Base-by-base conservation (phyloP, 2,888 invertebrate species). In the Patella caerulea region DNA sequence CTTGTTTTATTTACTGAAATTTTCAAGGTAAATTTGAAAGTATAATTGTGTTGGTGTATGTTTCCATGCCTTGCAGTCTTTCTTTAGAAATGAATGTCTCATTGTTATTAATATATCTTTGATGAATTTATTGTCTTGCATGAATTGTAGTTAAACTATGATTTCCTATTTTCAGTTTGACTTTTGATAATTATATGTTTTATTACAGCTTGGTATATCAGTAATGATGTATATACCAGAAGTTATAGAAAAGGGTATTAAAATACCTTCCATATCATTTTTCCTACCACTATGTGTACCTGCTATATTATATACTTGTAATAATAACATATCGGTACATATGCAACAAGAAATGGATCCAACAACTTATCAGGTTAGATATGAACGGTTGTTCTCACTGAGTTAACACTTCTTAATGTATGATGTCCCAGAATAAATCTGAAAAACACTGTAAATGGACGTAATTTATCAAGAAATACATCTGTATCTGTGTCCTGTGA, bases 301-400 rank as follows among this genome's bases (percentile, higher is more conserved):
- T 5, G 92, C 90, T 4, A 54, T 91, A 2, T 84, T 91, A 12
- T 92, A 92, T 83, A 86, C 85, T 78, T 80, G 90, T 80, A 92
- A 90, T 81, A 92, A 92, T 82, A 92, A 92, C 80, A 78, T 91
- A 5, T 87, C 88, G 24, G 86, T 92, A 5, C 86, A 88, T 74
- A 90, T 92, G 88, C 91, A 92, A 77, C 79, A 86, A 19, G 87
- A 91, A 52, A 92, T 92, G 91, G 92, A 92, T 78, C 91, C 91
- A 15, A 89, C 91, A 2, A 90, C 92, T 12, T 92, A 91, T 78
- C 92, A 92, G 89, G 91, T 91, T 79, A 72, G 74, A 69, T 15
- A 2, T 71, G 0, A 69, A 45, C 65, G 12, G 24, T 65, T 65
- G n/a, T 45, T 45, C 9, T 45, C 45, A 34, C 2, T 2, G 34